Evolutionary conservation across 2,888 invertebrate species (phyloP), one percentile per base, ranked within the genome.

Genomic region (Osedax frankpressi): DNA sequence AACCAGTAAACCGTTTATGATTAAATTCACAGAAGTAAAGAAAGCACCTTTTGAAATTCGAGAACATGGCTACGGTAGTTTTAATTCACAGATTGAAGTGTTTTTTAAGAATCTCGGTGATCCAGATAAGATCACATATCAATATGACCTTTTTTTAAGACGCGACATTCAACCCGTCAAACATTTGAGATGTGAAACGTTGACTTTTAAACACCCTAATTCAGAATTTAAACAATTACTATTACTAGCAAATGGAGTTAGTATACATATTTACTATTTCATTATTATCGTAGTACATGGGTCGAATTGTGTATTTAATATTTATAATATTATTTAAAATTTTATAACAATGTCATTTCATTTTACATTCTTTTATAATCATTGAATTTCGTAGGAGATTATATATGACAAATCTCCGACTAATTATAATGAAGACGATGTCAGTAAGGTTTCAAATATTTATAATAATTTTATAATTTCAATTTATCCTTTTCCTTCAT

Each of bases 61-160:
- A 79, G 94, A 95, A 84, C 91, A 92, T n/a, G 95, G 96, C 3
- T 96, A 96, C 87, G 95, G 94, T 75, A 93, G 95, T 30, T 96
- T 96, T 84, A 87, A 89, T 70, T 87, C 96, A 75, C 91, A 91
- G 0, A 93, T 96, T 80, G 93, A 94, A 81, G 90, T 96, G 78
- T 90, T 92, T 84, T 86, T 86, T 80, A 81, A 81, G 73, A 94
- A 92, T 84, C 91, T 91, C 83, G 92, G 92, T 84, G 93, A 93
- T 81, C 93, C 93, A 11, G 92, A 91, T 83, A 92, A 90, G 81
- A 89, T 92, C 73, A 79, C 79, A 28, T 87, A 80, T 83, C 87
- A 88, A 73, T 96, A 96, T 87, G 94, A 95, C 85, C 88, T 96
- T 77, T 89, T 89, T 80, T 86, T 96, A 75, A 91, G 92, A 84